Evolutionary conservation across 2,113 vertebrate genomes (phyloP), one percentile per base, ranked within the genome.

Genomic region (Panthera leo): DNA sequence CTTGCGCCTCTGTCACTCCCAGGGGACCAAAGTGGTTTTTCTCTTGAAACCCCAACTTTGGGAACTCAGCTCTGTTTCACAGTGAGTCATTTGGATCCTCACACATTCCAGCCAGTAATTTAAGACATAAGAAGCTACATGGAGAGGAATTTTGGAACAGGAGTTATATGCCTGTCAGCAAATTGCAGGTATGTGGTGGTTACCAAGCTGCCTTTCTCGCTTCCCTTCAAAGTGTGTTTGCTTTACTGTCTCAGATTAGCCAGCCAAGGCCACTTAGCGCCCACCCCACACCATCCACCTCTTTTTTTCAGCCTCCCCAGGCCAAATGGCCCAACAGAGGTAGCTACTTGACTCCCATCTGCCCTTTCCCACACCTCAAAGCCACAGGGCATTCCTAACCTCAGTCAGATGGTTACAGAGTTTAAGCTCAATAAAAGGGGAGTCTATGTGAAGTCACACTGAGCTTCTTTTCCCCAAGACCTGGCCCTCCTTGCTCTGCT

Each of bases 11-110:
- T 78, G 39, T 31, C 80, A 86, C 34, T 53, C 83, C n/a, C 36
- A 75, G 45, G 23, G 51, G 6, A 73, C 51, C 55, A 75, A 79
- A 67, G 27, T 23, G 12, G 16, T 61, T 95, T 91, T 89, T 68
- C 82, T 94, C 85, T 80, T 76, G 31, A 90, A 95, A 88, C 71
- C 82, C 68, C 34, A 96, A 91, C n/a, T 79, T 86, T 51, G 71
- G 42, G 36, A 90, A 87, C 16, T 79, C 90, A 34, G 10, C 13
- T 70, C 6, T 75, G 29, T 84, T 78, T 80, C 21, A 45, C 45
- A 58, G 19, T 78, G 48, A 96, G 48, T 87, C 73, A 92, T 65
- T 58, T 75, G 85, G 21, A 12, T 70, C 86, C 48, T 95, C 75
- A 68, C 13, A 79, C 13, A 70, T 36, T 68, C 21, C 29, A 97